Evolutionary conservation across 2,113 vertebrate genomes (phyloP).

Genomic region (Strix uralensis): DNA sequence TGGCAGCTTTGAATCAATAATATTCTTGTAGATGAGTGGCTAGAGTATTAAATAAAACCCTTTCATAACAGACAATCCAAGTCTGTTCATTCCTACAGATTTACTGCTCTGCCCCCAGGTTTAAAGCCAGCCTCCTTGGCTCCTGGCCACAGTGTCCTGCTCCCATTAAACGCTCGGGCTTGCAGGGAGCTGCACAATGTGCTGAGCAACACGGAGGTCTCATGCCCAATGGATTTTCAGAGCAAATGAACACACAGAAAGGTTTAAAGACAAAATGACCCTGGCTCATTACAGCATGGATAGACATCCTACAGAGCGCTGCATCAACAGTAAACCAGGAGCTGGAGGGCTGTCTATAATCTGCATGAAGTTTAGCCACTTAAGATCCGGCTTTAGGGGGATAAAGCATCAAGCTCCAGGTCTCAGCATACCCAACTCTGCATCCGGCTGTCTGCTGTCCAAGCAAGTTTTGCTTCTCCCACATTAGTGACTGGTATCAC

Average conservation of each 20-base stretch:
- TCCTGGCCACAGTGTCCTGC: neutral
- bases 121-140: constrained; percentile 4
- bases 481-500: neutral
- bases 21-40: constrained; percentile 34
- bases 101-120: neutral
- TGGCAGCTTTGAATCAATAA: constrained; percentile 52
- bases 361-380: neutral
- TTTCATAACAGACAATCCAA: constrained; percentile 42
- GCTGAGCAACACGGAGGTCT: neutral
- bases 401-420: neutral
- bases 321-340: neutral
- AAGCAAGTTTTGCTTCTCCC: neutral
- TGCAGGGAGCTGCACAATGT: neutral
- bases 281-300: neutral
- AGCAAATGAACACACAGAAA: neutral
- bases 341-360: neutral
- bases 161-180: neutral
- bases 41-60: constrained; percentile 47
- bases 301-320: neutral
- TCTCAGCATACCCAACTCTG: neutral
- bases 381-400: neutral
- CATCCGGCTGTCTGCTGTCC: neutral
- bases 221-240: fast-evolving
- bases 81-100: constrained; percentile 3
- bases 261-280: neutral